Base-by-base conservation (phyloP, 2,113 vertebrate genomes). In the Scatophagus argus region DNA sequence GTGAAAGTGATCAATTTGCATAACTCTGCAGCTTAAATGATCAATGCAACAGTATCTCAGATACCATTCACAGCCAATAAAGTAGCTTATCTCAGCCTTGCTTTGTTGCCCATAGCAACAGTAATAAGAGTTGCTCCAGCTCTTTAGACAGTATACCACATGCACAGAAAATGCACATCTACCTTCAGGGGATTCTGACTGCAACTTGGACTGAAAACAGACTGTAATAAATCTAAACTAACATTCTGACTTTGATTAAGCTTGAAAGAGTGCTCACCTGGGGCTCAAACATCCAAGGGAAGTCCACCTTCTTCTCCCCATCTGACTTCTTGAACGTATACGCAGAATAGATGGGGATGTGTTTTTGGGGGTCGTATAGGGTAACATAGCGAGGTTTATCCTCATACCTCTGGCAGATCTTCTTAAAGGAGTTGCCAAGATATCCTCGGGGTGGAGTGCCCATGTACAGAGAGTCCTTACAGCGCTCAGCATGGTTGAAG, bases 211-310 rank as follows among this genome's bases (percentile, higher is more conserved):
- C 10, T 38, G 8, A 59, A 52, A 32, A 12, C 8, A 11, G 4
- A 62, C 46, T 23, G 4, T 9, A 25, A n/a, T 32, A 6, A 25
- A 52, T 51, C 3, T 5, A 34, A 29, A 11, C 0, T 14, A 25
- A 43, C 8, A 46, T 46, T 61, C 38, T 0, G 0, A 63, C 54
- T 0, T 36, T 0, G 0, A 49, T 56, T 38, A 13, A 71, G 43
- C 9, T 44, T 0, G 2, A 67, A n/a, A 14, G 19, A 12, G 5
- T 23, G 67, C 87, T 82, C 54, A 93, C 93, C 90, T 93, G 93
- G n/a, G 92, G 92, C 71, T 94, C 94, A 84, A 93, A 93, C 93
- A 94, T 94, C 93, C 94, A 94, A 3, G 92, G 93, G 54, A 93
- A 91, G 82, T 93, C 92, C 51, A 93, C 93, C 66, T 82, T 85